Evolutionary conservation across 2,113 vertebrate genomes (phyloP), one percentile per base, ranked within the genome.

Genomic region (Dolichotis patagonum): DNA sequence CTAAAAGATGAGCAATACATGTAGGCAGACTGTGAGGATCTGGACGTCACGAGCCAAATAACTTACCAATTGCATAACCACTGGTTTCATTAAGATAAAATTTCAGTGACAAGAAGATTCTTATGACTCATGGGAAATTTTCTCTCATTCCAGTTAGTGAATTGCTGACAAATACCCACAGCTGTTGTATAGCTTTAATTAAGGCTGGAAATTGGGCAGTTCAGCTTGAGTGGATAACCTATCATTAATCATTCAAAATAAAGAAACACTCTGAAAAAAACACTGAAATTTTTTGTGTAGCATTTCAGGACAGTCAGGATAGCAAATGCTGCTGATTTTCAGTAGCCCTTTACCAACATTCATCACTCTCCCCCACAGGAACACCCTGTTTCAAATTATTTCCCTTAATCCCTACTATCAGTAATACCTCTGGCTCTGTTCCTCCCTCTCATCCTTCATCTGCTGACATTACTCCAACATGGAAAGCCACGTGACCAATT

Each of bases 91-190:
- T 86, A 78, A 96, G 96, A 88, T 95, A 96, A 97, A 97, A 96
- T 71, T 81, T 69, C 94, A 92, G 58, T 10, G 93, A 58, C 91
- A 91, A 92, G 90, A 95, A 95, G 28, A 80, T 73, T 92, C 93
- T 96, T 73, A 91, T 80, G 93, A 94, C 60, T 97, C 91, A 85
- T 35, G 96, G 96, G 96, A 73, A 95, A 96, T 94, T 96, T 97
- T 97, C 88, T 95, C 83, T 93, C 83, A 80, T 97, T 97, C 96
- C 96, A 52, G 89, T 96, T 97, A 98, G 86, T 58, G 80, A 92
- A 88, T 88, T 83, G 43, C 95, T 96, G 67, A 95, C 77, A 96
- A 38, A 94, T 41, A 88, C 38, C 26, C 75, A 88, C 92, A 96
- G 96, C 93, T 96, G 91, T 69, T 91, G 24, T 24, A 30, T 1